These are phyloP conservation scores for Clarias fuscus DNA, from an alignment of 2,797 vertebrate species.

Conservation along the genomic window DNA sequence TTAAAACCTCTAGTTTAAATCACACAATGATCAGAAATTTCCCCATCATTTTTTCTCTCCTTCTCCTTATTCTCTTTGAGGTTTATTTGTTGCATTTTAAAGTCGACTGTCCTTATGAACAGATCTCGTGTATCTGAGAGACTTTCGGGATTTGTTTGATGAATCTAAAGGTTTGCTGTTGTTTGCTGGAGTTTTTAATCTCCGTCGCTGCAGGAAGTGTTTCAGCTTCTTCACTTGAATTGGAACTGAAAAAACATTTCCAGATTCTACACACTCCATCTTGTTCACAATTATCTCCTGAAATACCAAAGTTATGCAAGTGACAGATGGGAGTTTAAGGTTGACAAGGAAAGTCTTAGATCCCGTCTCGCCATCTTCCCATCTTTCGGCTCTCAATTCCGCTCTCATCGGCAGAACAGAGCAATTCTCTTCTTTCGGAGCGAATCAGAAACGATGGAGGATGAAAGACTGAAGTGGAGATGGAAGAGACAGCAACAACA, in stretches of 20 bases:
- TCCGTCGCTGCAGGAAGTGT: neutral
- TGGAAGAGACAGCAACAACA: neutral
- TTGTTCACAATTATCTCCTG: neutral
- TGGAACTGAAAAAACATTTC: neutral
- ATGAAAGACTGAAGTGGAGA: neutral
- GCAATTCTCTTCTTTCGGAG: neutral
- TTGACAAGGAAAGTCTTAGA: neutral
- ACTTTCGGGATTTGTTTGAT: no score
- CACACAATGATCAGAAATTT: neutral
- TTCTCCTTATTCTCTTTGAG: no score
- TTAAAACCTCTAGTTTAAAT: neutral
- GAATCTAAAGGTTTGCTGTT: no score
- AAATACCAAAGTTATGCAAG: neutral
- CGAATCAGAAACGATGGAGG: neutral
- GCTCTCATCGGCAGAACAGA: neutral
- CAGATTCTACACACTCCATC: neutral
- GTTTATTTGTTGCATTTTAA: no score
- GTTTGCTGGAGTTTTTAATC: neutral
- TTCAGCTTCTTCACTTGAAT: neutral
- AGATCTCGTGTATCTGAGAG: no score
- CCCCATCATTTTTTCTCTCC: neutral
- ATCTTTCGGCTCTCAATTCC: neutral
- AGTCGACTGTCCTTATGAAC: neutral
- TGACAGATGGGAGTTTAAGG: neutral
- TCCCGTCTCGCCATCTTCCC: neutral